A percentile compares a stretch with the other conserved stretches of the same genome.
phyloP scores from a whole-genome alignment of 2,888 invertebrate genomes.

The Cryptocheilus praepositus region DNA sequence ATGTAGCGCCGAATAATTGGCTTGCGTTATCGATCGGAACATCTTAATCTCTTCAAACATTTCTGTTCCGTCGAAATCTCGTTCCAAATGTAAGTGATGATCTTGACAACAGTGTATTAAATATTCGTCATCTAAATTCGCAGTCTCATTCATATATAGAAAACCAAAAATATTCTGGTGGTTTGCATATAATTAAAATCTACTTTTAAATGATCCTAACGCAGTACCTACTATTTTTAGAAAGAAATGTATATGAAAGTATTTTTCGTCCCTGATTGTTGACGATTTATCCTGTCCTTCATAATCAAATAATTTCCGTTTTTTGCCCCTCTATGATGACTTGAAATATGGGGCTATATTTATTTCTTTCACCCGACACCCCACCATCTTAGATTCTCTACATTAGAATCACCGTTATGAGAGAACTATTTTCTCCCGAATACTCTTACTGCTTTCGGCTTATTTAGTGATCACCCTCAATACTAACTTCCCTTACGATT shows the following conservation, averaged over 20 bases:
- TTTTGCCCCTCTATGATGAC: conserved; percentile 31
- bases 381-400: too few species aligned
- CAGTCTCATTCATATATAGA: conserved; percentile 30
- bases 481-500: not conserved
- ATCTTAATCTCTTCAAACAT: conserved; percentile 36
- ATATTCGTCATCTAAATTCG: conserved; percentile 33
- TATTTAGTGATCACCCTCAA: conserved; percentile 14
- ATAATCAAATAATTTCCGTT: conserved; percentile 29
- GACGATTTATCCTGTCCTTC: conserved; percentile 34
- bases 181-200: too few species aligned
- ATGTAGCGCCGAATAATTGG: conserved; percentile 30
- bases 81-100: conserved; percentile 37
- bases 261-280: conserved; percentile 35
- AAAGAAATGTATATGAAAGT: conserved; percentile 34
- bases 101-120: conserved; percentile 36
- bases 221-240: too few species aligned
- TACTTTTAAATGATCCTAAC: too few species aligned
- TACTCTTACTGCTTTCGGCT: conserved; percentile 15
- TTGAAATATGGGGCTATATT: conserved; percentile 33
- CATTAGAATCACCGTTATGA: too few species aligned
- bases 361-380: conserved; percentile 23
- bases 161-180: conserved; percentile 38
- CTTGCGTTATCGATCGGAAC: conserved; percentile 34
- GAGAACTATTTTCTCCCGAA: not conserved
- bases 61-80: conserved; percentile 35